phyloP scores from a whole-genome alignment of 2,797 vertebrate species.

The Sebastes vulpes region DNA sequence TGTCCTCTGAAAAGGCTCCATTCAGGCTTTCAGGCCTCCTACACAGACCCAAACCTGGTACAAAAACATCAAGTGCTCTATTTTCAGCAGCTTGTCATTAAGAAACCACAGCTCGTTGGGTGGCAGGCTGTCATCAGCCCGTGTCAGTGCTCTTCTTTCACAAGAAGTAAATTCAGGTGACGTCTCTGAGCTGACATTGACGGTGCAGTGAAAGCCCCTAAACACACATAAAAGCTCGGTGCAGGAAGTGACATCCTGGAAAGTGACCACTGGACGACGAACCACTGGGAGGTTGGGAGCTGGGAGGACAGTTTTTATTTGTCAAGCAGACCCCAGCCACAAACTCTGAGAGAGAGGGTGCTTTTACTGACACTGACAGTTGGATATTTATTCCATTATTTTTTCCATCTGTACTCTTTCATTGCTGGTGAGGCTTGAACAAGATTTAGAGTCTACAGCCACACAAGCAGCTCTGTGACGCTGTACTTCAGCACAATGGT shows the following conservation, averaged over 20 bases:
- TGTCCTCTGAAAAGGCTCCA: slow-evolving; percentile 21
- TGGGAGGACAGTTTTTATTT: slow-evolving; percentile 12
- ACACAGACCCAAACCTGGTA: slow-evolving; percentile 5
- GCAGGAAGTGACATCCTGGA: slow-evolving; percentile 46
- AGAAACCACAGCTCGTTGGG: slow-evolving; percentile 24
- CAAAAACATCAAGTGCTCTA: slow-evolving; percentile 33
- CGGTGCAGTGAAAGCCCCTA: background rate
- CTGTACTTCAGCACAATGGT: background rate
- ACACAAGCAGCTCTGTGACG: background rate
- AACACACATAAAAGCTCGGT: slow-evolving; percentile 24
- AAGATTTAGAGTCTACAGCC: background rate
- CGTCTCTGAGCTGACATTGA: slow-evolving; percentile 11
- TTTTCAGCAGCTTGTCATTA: slow-evolving; percentile 42
- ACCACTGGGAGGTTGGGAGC: background rate
- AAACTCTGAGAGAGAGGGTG: background rate
- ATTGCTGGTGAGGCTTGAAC: background rate
- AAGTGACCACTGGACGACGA: slow-evolving; percentile 25
- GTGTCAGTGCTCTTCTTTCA: slow-evolving; percentile 10
- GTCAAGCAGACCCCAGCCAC: background rate
- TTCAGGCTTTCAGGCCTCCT: slow-evolving; percentile 21
- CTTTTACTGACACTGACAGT: slow-evolving; percentile 34
- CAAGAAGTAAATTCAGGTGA: background rate
- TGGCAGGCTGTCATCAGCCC: slow-evolving; percentile 29
- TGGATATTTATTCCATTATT: slow-evolving; percentile 31
- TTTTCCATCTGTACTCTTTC: slow-evolving; percentile 25